Conservation (phyloP, 35 echinoderm and acorn worm genomes). For the Apostichopus parvimensis region DNA sequence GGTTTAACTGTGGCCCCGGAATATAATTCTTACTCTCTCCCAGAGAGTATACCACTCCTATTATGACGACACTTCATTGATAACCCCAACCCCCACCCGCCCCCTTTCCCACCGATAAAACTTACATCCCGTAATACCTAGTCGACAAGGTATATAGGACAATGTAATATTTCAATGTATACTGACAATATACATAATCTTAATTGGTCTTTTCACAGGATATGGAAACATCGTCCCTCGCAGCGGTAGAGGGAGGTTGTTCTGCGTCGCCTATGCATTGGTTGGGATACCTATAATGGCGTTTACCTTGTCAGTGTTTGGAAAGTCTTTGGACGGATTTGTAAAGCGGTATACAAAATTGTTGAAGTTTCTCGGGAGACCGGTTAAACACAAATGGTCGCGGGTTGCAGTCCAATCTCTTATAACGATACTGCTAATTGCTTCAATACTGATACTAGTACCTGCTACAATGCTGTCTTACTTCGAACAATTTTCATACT, state of each 20-base stretch:
- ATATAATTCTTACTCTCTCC: too few relatives aligned
- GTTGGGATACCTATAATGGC: slow-evolving; percentile 80
- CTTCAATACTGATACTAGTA: slow-evolving; percentile 40
- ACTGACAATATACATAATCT: too few relatives aligned
- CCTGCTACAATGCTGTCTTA: slow-evolving; percentile 52
- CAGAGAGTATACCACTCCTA: too few relatives aligned
- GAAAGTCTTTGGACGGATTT: slow-evolving; percentile 39
- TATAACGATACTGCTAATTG: background rate
- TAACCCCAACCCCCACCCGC: too few relatives aligned
- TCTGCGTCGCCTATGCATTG: slow-evolving; percentile 93
- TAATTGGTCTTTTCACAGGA: slow-evolving; percentile 52
- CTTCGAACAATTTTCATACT: slow-evolving; percentile 81
- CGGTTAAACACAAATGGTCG: background rate
- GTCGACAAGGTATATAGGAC: too few relatives aligned
- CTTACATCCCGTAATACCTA: too few relatives aligned
- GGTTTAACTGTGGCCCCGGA: too few relatives aligned
- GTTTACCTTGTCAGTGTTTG: slow-evolving; percentile 68
- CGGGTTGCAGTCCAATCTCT: background rate
- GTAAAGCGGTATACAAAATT: background rate
- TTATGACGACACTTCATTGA: too few relatives aligned
- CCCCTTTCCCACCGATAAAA: too few relatives aligned
- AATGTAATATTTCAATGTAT: too few relatives aligned
- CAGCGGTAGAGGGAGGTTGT: slow-evolving; percentile 65
- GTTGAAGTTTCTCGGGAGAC: background rate
- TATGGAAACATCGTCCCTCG: slow-evolving; percentile 90